Evolutionary conservation across 2,797 vertebrate species (phyloP).

Genomic region (Staurois parvus): DNA sequence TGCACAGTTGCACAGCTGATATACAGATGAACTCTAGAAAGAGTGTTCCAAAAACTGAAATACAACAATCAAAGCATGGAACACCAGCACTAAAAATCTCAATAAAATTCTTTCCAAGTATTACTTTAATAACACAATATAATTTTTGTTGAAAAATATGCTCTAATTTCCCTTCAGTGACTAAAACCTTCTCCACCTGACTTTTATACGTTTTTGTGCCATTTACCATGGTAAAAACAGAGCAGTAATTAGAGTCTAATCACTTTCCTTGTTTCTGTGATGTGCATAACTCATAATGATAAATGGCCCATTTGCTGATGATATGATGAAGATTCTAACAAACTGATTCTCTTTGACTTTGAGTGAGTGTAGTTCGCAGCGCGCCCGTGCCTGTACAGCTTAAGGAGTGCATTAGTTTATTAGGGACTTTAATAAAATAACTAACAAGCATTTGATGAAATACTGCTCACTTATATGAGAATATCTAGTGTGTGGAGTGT

Average conservation of each 20-base stretch:
- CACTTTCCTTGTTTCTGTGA: constrained; percentile 60
- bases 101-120: background rate
- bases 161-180: background rate
- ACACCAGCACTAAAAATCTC: background rate
- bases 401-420: constrained; percentile 73
- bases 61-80: background rate
- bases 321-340: constrained; percentile 72
- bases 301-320: constrained; percentile 68
- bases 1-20: no score
- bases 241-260: constrained; percentile 67
- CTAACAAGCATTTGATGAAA: constrained; percentile 74
- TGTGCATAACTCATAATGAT: constrained; percentile 60
- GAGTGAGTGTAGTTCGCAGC: constrained; percentile 65
- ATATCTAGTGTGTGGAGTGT: background rate
- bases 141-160: no score
- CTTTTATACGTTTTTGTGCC: background rate
- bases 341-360: constrained; percentile 69
- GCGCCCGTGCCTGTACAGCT: constrained; percentile 54
- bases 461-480: constrained; percentile 58
- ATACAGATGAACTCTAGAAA: no score
- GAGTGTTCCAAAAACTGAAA: no score
- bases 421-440: constrained; percentile 71
- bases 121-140: background rate
- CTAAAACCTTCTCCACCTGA: background rate
- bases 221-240: constrained; percentile 14